Conservation (phyloP, 2,888 invertebrate species). For the Habroteleia sp. region DNA sequence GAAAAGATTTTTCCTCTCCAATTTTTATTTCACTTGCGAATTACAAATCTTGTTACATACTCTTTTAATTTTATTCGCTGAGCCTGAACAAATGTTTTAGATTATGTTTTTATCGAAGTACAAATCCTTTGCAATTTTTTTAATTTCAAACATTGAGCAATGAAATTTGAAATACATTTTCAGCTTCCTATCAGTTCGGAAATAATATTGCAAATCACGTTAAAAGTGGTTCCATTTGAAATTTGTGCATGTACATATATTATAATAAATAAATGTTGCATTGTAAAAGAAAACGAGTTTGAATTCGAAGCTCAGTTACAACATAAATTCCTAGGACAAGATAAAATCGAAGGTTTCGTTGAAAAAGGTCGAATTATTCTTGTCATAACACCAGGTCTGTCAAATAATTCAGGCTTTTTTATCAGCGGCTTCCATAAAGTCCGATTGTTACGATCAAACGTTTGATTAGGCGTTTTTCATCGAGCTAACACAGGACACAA, state of each 20-base stretch:
- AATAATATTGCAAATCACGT: no score
- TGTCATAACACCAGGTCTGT: constrained; percentile 2
- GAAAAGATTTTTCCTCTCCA: constrained; percentile 21
- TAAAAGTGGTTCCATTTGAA: background rate
- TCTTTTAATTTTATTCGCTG: no score
- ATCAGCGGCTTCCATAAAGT: constrained; percentile 17
- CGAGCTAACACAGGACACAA: constrained; percentile 13
- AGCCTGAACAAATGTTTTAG: no score
- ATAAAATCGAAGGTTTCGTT: constrained; percentile 15
- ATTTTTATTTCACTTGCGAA: constrained; percentile 24
- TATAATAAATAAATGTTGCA: constrained; percentile 4
- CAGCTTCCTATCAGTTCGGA: no score
- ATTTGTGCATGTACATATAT: no score
- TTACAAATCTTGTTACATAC: no score
- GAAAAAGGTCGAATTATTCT: constrained; percentile 5
- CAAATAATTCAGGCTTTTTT: constrained; percentile 23
- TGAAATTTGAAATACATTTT: no score
- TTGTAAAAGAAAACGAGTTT: constrained; percentile 6
- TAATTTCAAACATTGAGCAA: no score
- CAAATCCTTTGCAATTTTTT: no score
- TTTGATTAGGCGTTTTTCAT: constrained; percentile 17
- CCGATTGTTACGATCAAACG: constrained; percentile 16
- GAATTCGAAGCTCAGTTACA: background rate
- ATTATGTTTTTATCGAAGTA: no score
- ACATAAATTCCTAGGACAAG: constrained; percentile 6